Percentiles rank a stretch among this genome's conserved stretches.
These are phyloP conservation scores for Philopedon plagiatum DNA, from an alignment of 2,888 invertebrate genomes.

Conservation along the genomic window DNA sequence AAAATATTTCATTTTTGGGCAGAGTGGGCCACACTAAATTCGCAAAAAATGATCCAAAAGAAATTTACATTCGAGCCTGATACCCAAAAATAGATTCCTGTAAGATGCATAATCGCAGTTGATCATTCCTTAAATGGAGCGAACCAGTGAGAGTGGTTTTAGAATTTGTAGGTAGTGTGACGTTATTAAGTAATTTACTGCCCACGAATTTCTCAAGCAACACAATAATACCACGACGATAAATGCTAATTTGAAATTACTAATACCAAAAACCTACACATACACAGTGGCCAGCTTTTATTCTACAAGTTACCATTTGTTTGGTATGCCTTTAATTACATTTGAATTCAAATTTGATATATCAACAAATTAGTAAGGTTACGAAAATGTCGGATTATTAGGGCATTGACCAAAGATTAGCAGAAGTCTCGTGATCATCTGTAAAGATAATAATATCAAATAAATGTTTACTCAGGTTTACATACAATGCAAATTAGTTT, in stretches of 20 bases:
- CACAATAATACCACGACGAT: neutral
- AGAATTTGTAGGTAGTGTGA: slow-evolving; percentile 9
- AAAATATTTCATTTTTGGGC: neutral
- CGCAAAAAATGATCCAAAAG: neutral
- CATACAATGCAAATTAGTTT: no score
- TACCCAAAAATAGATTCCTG: neutral
- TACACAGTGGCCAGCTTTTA: neutral
- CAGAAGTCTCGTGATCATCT: no score
- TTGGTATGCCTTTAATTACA: no score
- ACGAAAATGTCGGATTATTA: no score
- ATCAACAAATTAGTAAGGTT: no score
- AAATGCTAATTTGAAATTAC: neutral
- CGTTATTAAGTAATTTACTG: slow-evolving; percentile 2
- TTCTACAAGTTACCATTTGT: no score
- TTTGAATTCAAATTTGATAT: no score
- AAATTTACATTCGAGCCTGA: neutral
- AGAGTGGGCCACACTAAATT: neutral
- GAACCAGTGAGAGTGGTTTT: slow-evolving; percentile 11
- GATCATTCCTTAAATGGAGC: slow-evolving; percentile 9
- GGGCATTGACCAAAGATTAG: no score
- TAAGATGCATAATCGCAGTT: slow-evolving; percentile 15
- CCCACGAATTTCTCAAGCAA: neutral
- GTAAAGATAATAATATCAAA: no score
- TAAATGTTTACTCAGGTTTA: no score
- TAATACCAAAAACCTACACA: neutral